A percentile compares a stretch with the other conserved stretches of the same genome.
These are phyloP conservation scores for Uria aalge DNA, from an alignment of 2,113 vertebrate genomes.

Conservation along the genomic window DNA sequence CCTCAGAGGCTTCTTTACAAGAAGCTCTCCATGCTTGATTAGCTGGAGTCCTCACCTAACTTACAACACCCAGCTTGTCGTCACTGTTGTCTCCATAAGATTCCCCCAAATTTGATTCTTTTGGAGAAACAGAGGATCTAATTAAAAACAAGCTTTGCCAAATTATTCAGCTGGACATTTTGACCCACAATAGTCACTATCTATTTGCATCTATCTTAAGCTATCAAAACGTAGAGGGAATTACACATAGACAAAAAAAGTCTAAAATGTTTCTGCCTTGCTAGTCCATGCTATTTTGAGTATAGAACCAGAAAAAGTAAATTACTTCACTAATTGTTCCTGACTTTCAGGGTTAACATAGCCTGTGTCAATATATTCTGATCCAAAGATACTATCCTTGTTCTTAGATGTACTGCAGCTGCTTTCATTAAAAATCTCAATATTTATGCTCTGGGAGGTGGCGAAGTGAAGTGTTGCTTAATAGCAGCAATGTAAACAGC, in stretches of 20 bases:
- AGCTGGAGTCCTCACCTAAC: background rate
- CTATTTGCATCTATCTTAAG: background rate
- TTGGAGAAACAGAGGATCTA: background rate
- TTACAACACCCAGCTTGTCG: background rate
- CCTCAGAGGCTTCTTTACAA: background rate
- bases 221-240: background rate
- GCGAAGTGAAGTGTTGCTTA: background rate
- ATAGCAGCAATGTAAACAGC: constrained; percentile 28
- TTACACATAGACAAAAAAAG: background rate
- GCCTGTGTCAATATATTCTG: background rate
- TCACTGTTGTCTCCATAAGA: background rate
- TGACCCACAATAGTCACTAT: background rate
- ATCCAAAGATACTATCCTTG: background rate
- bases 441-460: constrained; percentile 43
- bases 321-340: background rate
- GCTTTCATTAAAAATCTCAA: background rate
- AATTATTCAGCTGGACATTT: background rate
- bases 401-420: background rate
- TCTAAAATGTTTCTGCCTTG: background rate
- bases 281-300: background rate
- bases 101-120: background rate
- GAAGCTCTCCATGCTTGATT: background rate
- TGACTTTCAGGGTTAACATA: background rate
- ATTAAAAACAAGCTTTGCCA: background rate
- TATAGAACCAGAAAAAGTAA: background rate